Conservation (phyloP, 2,888 invertebrate genomes). For the Erebia epiphron region DNA sequence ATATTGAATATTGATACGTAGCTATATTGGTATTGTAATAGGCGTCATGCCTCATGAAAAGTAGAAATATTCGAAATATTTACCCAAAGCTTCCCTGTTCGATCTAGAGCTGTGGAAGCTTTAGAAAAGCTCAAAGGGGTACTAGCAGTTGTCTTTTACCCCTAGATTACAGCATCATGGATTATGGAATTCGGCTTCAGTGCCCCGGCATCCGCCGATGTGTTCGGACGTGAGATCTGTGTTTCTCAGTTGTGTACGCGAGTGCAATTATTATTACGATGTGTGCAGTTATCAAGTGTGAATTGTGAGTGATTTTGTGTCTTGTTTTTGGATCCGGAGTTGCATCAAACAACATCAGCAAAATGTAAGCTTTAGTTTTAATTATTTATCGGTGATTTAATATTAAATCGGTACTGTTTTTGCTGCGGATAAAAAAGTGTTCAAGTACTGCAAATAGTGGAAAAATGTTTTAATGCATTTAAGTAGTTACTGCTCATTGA, state of each 20-base stretch:
- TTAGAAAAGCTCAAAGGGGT: slow-evolving; percentile 23
- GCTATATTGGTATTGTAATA: background rate
- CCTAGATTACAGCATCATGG: slow-evolving; percentile 32
- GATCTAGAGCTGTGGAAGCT: background rate
- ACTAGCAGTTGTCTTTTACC: slow-evolving; percentile 23
- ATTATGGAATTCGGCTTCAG: slow-evolving; percentile 52
- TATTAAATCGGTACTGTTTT: no score
- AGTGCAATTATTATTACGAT: slow-evolving; percentile 65
- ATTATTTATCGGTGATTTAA: background rate
- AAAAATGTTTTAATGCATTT: slow-evolving; percentile 9
- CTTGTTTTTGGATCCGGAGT: slow-evolving; percentile 45
- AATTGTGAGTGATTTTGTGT: slow-evolving; percentile 57
- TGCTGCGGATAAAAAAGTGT: background rate
- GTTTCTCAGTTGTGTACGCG: slow-evolving; percentile 51
- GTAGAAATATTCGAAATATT: background rate
- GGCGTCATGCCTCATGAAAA: background rate
- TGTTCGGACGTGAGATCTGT: slow-evolving; percentile 52
- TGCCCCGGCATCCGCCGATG: slow-evolving; percentile 69
- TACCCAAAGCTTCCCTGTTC: background rate
- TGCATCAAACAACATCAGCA: slow-evolving; percentile 43
- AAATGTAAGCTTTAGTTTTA: slow-evolving; percentile 52
- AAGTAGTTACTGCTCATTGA: background rate
- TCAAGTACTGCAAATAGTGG: background rate
- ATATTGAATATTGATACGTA: no score
- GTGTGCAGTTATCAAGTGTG: slow-evolving; percentile 62